Evolutionary conservation across 2,888 invertebrate genomes (phyloP), one percentile per base, ranked within the genome.

Genomic region (Thymelicus lineola): DNA sequence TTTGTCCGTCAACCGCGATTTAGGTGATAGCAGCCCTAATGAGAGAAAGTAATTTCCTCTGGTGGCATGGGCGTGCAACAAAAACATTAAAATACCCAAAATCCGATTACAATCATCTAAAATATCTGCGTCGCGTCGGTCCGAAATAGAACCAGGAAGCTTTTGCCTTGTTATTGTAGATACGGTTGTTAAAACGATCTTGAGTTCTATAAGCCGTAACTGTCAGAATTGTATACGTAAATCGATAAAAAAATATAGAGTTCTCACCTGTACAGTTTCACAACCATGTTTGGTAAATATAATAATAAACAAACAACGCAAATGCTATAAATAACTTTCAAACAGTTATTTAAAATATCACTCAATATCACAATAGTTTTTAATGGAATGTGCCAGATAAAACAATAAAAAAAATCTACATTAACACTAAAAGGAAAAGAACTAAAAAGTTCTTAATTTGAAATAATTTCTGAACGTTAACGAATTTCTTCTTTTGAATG

Each of bases 251-350:
- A 38, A 1, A 57, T 57, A 35, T 35, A 14, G n/a, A n/a, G n/a
- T n/a, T 61, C 89, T 90, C 75, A 91, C 91, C 86, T 71, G 80
- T 84, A 81, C 63, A 90, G 68, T 71, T 87, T 87, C 42, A 88
- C 75, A 71, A 91, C 92, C 92, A 91, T 90, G 77, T 79, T 82
- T 48, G 2, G 14, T 59, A 68, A 75, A 73, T 77, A 73, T 7
- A 77, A 46, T 72, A 73, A 64, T 71, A 73, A 72, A 75, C 53
- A 74, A 70, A 77, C 77, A 50, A 76, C 65, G 66, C 81, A 75
- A 80, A 62, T 14, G 66, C 59, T 38, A 76, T 66, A 65, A 71
- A 71, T 72, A 83, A 75, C 59, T 79, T 87, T 86, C 9, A 50
- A 86, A 82, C 67, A 71, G 81, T 78, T 80, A 87, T 12, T 10